Base-by-base conservation (phyloP, 2,888 invertebrate species). In the Stenoptilia bipunctidactyla region DNA sequence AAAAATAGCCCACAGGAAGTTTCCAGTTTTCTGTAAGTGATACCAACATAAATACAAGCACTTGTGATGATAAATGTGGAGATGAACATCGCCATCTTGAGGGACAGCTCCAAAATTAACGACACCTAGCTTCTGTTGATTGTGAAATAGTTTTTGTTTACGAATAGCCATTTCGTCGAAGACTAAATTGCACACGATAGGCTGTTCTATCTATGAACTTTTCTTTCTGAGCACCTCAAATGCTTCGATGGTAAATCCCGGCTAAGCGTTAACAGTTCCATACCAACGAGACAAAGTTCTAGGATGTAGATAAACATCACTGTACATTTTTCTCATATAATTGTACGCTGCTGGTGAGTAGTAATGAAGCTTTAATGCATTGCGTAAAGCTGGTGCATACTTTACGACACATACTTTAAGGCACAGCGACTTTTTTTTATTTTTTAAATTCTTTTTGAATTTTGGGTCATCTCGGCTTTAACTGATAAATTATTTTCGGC, bases 101-200 rank as follows among this genome's bases (percentile, higher is more conserved):
- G 48, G 46, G 38, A 51, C 52, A 33, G 46, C 48, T 20, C 52
- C 52, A 43, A 48, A 50, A 44, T 55, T 41, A 27, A 53, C 49
- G 4, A 46, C 41, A 27, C 52, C 49, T 5, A 49, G 37, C 20
- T 42, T 48, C n/a, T 40, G 39, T 39, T 49, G n/a, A n/a, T 45
- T 46, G 35, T 45, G 40, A 44, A 44, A 51, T 35, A 50, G 13
- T 36, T 40, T 48, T 42, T 51, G 47, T 9, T 38, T 34, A 1
- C 40, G 2, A n/a, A 40, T 40, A 1, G 40, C 36, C 15, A 40
- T 40, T 15, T 40, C 40, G 20, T 40, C 37, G 14, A 40, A 40
- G 8, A 36, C 36, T 33, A 36, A 40, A 1, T n/a, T 1, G 30
- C 41, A 41, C 1, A 41, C 15, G 2, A 40, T 4, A 40, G 36